Percentiles rank a stretch among this genome's conserved stretches.
phyloP scores from a whole-genome alignment of 2,113 vertebrate genomes.

The Dermatemys mawii region DNA sequence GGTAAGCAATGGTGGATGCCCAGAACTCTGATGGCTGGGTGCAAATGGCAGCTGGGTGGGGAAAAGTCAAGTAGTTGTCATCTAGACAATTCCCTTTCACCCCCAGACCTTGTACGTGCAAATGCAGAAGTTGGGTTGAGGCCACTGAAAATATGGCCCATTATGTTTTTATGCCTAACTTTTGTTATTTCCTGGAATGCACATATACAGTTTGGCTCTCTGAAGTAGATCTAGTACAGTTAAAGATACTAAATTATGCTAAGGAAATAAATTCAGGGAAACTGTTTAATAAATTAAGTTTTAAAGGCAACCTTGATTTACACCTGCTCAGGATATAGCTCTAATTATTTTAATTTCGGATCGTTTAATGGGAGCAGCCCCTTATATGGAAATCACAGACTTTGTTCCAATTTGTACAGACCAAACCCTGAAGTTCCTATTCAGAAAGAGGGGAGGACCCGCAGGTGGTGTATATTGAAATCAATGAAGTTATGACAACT shows the following conservation, averaged over 20 bases:
- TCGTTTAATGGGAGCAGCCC: neutral
- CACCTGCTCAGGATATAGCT: neutral
- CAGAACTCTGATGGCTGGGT: fast-evolving
- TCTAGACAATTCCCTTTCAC: neutral
- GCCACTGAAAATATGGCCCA: neutral
- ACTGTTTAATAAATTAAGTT: neutral
- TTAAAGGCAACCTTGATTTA: neutral
- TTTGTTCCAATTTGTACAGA: neutral
- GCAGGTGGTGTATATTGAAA: neutral
- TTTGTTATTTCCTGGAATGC: neutral
- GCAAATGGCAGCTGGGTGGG: neutral
- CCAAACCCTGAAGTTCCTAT: neutral
- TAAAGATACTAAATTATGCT: neutral
- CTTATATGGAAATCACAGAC: neutral
- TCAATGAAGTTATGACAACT: neutral
- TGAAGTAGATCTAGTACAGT: neutral
- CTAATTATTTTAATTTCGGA: neutral
- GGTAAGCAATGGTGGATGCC: neutral
- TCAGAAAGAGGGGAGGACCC: neutral
- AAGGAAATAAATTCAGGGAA: neutral
- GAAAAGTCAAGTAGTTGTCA: neutral
- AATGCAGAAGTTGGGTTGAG: neutral
- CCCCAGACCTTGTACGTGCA: neutral
- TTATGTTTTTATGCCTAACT: neutral
- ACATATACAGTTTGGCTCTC: neutral